These are phyloP conservation scores for Blastobasis lacticolella DNA, from an alignment of 2,888 invertebrate genomes.

Conservation along the genomic window DNA sequence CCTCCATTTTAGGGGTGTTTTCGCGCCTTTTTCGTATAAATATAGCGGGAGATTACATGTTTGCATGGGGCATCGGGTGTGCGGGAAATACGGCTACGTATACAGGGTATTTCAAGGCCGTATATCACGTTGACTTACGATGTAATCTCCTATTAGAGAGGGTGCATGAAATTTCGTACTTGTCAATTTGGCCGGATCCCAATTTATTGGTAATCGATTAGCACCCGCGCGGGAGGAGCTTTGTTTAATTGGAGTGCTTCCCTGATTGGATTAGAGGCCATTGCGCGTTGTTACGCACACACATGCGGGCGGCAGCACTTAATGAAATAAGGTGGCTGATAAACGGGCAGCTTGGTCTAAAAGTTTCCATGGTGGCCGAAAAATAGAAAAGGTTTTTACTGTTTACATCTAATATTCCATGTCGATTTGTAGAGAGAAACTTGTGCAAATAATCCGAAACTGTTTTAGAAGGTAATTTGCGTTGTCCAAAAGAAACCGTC, in stretches of 20 bases:
- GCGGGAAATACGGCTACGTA: slow-evolving; percentile 14
- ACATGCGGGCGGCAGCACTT: slow-evolving; percentile 5
- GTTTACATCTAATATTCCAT: too few species aligned
- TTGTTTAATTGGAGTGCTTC: slow-evolving; percentile 58
- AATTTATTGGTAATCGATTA: slow-evolving; percentile 60
- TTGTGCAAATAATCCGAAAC: too few species aligned
- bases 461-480: too few species aligned
- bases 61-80: slow-evolving; percentile 28
- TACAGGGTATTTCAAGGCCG: slow-evolving; percentile 4
- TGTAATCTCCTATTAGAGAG: slow-evolving; percentile 9
- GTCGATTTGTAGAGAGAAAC: too few species aligned
- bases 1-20: slow-evolving; percentile 60
- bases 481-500: too few species aligned
- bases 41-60: slow-evolving; percentile 50
- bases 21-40: slow-evolving; percentile 56
- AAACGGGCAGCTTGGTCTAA: neutral
- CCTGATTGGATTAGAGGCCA: slow-evolving; percentile 46
- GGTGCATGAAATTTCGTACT: slow-evolving; percentile 47
- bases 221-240: slow-evolving; percentile 46
- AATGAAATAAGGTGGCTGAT: slow-evolving; percentile 9
- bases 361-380: neutral
- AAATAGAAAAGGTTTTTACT: too few species aligned
- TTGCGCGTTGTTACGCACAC: slow-evolving; percentile 5
- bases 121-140: slow-evolving; percentile 8
- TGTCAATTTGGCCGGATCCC: slow-evolving; percentile 35